Conservation (phyloP, 1,140 invertebrate species). For the Onthophagus taurus region DNA sequence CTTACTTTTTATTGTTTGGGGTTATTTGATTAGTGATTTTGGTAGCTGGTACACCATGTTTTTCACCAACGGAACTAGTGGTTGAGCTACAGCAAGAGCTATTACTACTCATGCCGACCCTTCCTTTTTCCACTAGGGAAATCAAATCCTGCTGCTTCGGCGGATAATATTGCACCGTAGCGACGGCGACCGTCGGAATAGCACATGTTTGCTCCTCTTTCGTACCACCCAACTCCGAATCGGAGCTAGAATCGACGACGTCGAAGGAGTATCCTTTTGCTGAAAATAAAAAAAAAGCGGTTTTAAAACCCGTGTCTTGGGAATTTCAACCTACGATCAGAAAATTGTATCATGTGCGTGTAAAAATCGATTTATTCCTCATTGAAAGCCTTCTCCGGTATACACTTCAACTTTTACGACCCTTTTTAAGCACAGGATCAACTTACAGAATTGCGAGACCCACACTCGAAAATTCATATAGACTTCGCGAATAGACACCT, state of each 20-base stretch:
- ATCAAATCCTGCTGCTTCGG: slow-evolving; percentile 41
- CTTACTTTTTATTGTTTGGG: slow-evolving; percentile 10
- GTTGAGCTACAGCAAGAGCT: slow-evolving; percentile 37
- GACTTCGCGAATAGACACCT: too few relatives aligned
- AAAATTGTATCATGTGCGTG: background rate
- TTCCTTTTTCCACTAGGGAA: slow-evolving; percentile 47
- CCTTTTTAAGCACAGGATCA: too few relatives aligned
- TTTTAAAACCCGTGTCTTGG: too few relatives aligned
- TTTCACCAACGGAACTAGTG: slow-evolving; percentile 34
- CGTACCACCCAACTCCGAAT: slow-evolving; percentile 59
- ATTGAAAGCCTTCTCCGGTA: too few relatives aligned
- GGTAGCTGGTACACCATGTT: slow-evolving; percentile 24
- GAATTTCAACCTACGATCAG: too few relatives aligned
- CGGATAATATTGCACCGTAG: slow-evolving; percentile 19
- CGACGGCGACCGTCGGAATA: slow-evolving; percentile 8
- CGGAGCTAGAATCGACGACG: slow-evolving; percentile 45
- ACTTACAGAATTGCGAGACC: too few relatives aligned
- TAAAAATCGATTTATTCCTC: too few relatives aligned
- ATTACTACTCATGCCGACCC: slow-evolving; percentile 40
- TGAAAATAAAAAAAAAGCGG: slow-evolving; percentile 26
- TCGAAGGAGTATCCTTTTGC: slow-evolving; percentile 50
- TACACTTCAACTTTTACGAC: too few relatives aligned
- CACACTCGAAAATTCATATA: too few relatives aligned
- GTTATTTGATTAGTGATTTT: slow-evolving; percentile 31
- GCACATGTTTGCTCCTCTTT: slow-evolving; percentile 26